Evolutionary conservation across 2,113 vertebrate species (phyloP).

Genomic region (Gallinago undulata): DNA sequence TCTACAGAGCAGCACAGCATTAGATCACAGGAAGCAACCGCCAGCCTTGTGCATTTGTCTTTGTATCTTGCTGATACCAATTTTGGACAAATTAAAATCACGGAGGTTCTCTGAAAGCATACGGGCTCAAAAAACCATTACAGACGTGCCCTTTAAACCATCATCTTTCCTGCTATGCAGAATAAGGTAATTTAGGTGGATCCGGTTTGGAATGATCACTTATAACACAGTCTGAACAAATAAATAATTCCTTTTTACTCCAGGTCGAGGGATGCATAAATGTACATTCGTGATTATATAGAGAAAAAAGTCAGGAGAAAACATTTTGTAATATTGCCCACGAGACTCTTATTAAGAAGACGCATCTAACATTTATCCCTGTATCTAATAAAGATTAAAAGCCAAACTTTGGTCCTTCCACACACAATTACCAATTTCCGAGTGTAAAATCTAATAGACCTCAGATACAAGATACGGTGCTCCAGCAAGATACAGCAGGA

Average conservation of each 20-base stretch:
- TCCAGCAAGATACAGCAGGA: background rate
- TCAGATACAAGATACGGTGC: background rate
- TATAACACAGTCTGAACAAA: background rate
- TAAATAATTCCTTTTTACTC: background rate
- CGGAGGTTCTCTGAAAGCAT: constrained; percentile 28
- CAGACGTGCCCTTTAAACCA: background rate
- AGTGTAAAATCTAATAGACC: background rate
- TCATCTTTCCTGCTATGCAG: background rate
- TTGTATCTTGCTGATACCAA: background rate
- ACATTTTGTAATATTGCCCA: background rate
- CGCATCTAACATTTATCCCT: background rate
- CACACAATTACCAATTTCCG: background rate
- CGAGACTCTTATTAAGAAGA: background rate
- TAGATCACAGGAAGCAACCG: background rate
- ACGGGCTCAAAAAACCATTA: background rate
- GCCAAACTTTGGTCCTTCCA: background rate
- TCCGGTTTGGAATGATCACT: background rate
- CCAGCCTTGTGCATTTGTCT: background rate
- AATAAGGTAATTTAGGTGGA: background rate
- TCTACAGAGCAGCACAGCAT: background rate
- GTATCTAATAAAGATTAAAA: background rate
- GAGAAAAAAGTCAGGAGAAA: background rate
- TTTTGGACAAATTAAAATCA: constrained; percentile 2
- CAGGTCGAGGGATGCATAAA: background rate
- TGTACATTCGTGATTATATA: background rate